Percentiles rank a stretch among this genome's conserved stretches.
phyloP scores from a whole-genome alignment of 2,797 vertebrate species.

The Echiichthys vipera region DNA sequence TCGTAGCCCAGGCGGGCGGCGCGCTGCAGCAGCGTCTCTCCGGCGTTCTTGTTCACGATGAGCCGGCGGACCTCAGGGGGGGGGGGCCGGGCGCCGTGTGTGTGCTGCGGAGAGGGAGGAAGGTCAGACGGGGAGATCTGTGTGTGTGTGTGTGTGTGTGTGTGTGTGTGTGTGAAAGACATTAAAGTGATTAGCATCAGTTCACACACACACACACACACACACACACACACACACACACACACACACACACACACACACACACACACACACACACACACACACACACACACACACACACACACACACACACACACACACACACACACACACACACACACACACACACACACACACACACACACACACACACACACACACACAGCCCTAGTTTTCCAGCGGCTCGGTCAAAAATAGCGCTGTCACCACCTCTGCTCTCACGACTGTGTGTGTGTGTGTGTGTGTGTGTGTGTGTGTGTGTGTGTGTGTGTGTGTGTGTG shows the following conservation, averaged over 20 bases:
- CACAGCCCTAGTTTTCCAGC: slow-evolving; percentile 15
- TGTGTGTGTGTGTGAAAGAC: neutral
- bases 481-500: slow-evolving; percentile 54
- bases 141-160: no score
- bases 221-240: neutral
- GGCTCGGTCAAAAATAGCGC: slow-evolving; percentile 53
- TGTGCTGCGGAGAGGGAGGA: slow-evolving; percentile 61
- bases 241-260: neutral
- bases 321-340: neutral
- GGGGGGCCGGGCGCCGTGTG: no score
- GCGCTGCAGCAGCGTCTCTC: no score
- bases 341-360: slow-evolving; percentile 11
- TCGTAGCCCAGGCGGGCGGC: no score
- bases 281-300: neutral
- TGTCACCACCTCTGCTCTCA: slow-evolving; percentile 63
- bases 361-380: slow-evolving; percentile 12
- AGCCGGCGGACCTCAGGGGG: no score
- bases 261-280: neutral
- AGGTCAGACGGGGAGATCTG: slow-evolving; percentile 32
- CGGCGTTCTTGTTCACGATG: no score
- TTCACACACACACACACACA: slow-evolving; percentile 15
- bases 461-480: slow-evolving; percentile 78
- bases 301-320: slow-evolving; percentile 1
- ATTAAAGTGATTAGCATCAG: slow-evolving; percentile 30
- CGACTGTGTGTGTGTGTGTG: slow-evolving; percentile 64